Evolutionary conservation across 1,140 invertebrate species (phyloP).

Genomic region (Achroia grisella): DNA sequence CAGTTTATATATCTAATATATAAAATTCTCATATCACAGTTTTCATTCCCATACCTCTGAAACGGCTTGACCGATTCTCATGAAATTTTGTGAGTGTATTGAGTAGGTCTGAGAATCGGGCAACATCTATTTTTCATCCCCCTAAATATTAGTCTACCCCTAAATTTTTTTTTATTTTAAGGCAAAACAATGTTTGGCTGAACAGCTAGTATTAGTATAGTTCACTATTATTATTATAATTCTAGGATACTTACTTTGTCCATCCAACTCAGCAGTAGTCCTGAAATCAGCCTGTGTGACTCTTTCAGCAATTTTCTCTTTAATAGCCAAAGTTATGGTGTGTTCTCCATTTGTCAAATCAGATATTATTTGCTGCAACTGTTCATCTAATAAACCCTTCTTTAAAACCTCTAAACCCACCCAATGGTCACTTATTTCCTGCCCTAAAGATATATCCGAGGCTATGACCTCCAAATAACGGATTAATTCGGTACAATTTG

Average conservation of each 20-base stretch:
- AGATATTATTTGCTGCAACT: conserved; percentile 41
- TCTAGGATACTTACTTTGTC: conserved; percentile 34
- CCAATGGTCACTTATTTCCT: conserved; percentile 56
- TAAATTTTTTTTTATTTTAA: too few relatives aligned
- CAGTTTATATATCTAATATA: too few relatives aligned
- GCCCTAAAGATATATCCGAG: conserved; percentile 40
- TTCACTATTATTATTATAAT: too few relatives aligned
- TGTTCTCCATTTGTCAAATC: conserved; percentile 41
- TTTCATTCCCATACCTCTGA: too few relatives aligned
- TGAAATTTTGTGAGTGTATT: too few relatives aligned
- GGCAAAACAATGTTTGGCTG: too few relatives aligned
- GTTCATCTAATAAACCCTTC: conserved; percentile 35
- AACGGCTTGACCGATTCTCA: too few relatives aligned
- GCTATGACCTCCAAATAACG: conserved; percentile 73
- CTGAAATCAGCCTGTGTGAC: conserved; percentile 52
- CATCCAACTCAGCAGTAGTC: conserved; percentile 40
- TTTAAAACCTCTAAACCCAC: conserved; percentile 37
- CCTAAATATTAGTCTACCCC: too few relatives aligned
- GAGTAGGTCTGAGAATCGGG: too few relatives aligned
- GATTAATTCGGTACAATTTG: conserved; percentile 74
- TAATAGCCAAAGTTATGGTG: conserved; percentile 38
- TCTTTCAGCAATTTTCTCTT: conserved; percentile 45
- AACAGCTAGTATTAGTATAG: too few relatives aligned
- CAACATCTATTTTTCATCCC: too few relatives aligned
- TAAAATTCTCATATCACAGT: too few relatives aligned